Evolutionary conservation across 2,113 vertebrate species (phyloP).

Genomic region (Lanius collurio): DNA sequence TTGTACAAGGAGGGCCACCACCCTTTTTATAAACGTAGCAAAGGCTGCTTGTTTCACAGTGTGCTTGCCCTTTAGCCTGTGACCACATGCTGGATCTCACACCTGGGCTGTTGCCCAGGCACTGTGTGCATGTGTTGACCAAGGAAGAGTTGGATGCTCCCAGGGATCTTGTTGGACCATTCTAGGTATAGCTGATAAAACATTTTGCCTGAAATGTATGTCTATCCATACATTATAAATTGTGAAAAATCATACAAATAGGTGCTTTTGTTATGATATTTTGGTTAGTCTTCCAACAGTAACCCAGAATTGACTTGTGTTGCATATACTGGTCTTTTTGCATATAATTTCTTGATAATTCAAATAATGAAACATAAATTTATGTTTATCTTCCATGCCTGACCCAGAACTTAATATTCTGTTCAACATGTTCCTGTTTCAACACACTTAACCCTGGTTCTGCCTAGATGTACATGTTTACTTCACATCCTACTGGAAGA

Average conservation of each 20-base stretch:
- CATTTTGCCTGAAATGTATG: background rate
- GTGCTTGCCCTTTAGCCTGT: background rate
- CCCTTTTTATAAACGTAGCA: background rate
- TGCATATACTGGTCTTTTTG: background rate
- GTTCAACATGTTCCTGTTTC: background rate
- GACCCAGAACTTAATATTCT: background rate
- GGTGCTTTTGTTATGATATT: background rate
- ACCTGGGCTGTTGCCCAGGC: background rate
- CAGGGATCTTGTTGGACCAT: background rate
- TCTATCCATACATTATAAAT: background rate
- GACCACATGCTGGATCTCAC: background rate
- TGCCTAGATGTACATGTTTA: background rate
- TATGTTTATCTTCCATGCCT: background rate
- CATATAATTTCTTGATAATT: background rate
- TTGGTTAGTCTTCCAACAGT: background rate
- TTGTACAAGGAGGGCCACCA: background rate
- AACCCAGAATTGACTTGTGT: background rate
- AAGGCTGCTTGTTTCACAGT: background rate
- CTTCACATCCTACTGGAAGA: background rate
- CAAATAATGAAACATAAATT: background rate
- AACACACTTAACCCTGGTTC: background rate
- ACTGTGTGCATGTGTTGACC: accelerated
- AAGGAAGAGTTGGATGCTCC: background rate
- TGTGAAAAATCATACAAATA: background rate
- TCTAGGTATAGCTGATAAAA: background rate